Evolutionary conservation across 2,113 vertebrate genomes (phyloP).

Genomic region (Malurus elegans): DNA sequence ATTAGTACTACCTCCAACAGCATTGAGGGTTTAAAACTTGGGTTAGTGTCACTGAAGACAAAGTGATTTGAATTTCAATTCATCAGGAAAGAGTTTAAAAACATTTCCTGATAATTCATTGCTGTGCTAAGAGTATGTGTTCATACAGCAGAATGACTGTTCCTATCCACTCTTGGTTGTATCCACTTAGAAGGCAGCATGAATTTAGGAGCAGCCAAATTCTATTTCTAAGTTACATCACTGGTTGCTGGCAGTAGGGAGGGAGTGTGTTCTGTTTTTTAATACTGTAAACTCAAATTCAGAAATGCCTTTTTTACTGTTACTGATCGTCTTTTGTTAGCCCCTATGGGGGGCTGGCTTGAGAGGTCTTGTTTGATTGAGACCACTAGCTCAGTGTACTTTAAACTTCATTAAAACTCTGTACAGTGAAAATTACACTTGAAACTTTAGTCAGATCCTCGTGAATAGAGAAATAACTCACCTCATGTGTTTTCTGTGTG

Average conservation of each 20-base stretch:
- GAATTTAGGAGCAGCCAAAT: background rate
- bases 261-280: background rate
- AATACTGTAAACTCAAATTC: background rate
- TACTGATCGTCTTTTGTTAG: background rate
- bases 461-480: background rate
- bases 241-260: background rate
- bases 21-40: fast-evolving
- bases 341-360: background rate
- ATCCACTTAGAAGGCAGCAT: background rate
- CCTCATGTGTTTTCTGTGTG: background rate
- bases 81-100: background rate
- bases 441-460: background rate
- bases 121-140: background rate
- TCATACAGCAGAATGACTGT: background rate
- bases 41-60: background rate
- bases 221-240: background rate
- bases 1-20: background rate
- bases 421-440: background rate
- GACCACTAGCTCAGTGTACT: background rate
- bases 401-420: background rate
- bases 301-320: background rate
- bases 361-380: background rate
- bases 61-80: background rate
- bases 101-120: background rate
- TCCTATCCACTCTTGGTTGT: background rate